These are phyloP conservation scores for Pachycephus smyrnensis DNA, from an alignment of 2,888 invertebrate species.

Conservation along the genomic window DNA sequence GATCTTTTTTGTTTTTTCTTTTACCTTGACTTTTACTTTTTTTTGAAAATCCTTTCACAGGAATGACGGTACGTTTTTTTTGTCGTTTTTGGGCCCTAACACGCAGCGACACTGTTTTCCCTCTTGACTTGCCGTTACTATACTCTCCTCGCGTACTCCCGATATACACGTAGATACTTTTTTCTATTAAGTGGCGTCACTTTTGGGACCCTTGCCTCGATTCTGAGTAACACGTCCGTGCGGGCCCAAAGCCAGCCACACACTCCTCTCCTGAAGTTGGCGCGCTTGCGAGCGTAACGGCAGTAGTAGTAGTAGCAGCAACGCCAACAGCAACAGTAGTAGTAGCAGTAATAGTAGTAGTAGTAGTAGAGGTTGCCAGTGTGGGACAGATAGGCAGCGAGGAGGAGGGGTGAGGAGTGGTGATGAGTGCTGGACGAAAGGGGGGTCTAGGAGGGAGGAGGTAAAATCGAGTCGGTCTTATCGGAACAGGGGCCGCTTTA, in stretches of 20 bases:
- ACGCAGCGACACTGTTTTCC: background rate
- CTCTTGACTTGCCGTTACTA: background rate
- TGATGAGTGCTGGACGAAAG: background rate
- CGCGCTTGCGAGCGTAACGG: background rate
- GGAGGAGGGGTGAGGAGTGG: background rate
- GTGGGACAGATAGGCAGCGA: background rate
- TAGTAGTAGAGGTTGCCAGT: background rate
- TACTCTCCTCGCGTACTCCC: background rate
- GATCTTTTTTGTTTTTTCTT: background rate
- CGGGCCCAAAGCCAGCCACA: conserved; percentile 42
- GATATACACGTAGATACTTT: background rate
- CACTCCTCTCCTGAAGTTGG: conserved; percentile 30
- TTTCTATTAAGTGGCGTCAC: background rate
- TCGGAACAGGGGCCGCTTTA: conserved; percentile 41
- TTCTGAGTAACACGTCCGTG: conserved; percentile 32
- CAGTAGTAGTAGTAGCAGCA: too few relatives aligned
- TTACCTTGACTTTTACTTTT: background rate
- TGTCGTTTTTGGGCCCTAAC: background rate
- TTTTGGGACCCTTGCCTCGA: background rate
- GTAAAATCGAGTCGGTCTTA: conserved; percentile 8
- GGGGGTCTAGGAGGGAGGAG: background rate
- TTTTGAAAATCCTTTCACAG: background rate
- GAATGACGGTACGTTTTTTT: background rate
- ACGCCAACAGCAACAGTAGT: too few relatives aligned
- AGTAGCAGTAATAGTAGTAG: background rate